Evolutionary conservation across 2,113 vertebrate species (phyloP).

Genomic region (Ovibos moschatus): DNA sequence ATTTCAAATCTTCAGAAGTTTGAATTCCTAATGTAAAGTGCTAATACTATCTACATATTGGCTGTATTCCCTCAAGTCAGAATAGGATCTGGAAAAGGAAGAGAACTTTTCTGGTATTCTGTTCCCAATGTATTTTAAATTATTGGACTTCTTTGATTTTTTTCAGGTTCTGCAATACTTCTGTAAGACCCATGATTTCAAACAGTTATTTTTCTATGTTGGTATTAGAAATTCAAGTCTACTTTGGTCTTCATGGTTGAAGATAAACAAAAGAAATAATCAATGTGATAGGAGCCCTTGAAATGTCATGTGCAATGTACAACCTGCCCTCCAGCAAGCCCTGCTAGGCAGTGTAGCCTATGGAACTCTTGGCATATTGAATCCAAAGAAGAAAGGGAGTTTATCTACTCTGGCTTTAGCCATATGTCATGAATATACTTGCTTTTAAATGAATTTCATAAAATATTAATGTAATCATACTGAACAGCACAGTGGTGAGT

Average conservation of each 20-base stretch:
- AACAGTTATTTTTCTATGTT: neutral
- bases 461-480: conserved; percentile 75
- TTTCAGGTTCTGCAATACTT: neutral
- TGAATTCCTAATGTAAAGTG: conserved; percentile 5
- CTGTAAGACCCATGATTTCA: neutral
- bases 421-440: conserved; percentile 55
- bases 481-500: conserved; percentile 38
- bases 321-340: conserved; percentile 21
- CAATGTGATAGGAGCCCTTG: conserved; percentile 26
- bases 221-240: conserved; percentile 13
- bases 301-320: neutral
- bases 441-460: conserved; percentile 68
- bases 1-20: conserved; percentile 33
- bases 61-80: neutral
- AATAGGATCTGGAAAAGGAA: neutral
- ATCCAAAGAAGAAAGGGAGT: conserved; percentile 21
- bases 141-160: neutral
- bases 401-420: conserved; percentile 48
- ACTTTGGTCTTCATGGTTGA: conserved; percentile 32
- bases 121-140: conserved; percentile 19
- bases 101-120: neutral
- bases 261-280: conserved; percentile 50
- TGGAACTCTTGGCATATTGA: conserved; percentile 45
- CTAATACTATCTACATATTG: neutral
- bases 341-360: neutral